Conservation (phyloP, 2,797 vertebrate genomes). For the Protonibea diacanthus region DNA sequence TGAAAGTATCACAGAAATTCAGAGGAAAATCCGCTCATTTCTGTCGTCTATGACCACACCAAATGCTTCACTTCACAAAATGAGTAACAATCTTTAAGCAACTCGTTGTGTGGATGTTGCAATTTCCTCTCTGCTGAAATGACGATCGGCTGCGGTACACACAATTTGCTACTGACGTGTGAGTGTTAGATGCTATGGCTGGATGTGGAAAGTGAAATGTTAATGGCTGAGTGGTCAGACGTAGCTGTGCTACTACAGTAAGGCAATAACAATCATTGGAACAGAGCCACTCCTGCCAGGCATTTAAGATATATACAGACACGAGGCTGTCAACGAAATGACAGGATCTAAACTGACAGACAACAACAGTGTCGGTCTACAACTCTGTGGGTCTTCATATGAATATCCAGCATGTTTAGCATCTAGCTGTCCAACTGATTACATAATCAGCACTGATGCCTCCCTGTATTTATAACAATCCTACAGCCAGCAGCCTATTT, state of each 20-base stretch:
- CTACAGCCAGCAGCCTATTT: constrained; percentile 37
- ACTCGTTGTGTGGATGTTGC: background rate
- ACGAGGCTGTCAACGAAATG: background rate
- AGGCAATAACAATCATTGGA: constrained; percentile 30
- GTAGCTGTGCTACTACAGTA: background rate
- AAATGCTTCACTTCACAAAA: constrained; percentile 38
- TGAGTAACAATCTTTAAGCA: constrained; percentile 35
- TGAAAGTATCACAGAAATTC: background rate
- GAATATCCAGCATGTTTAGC: constrained; percentile 39
- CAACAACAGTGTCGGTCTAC: constrained; percentile 6
- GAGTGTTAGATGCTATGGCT: constrained; percentile 18
- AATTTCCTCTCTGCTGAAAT: constrained; percentile 41
- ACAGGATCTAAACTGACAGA: background rate
- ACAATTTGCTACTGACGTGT: constrained; percentile 9
- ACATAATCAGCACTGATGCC: constrained; percentile 51
- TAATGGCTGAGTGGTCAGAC: constrained; percentile 46
- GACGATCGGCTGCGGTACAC: background rate
- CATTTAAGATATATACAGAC: background rate
- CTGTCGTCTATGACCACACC: constrained; percentile 1
- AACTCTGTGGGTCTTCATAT: constrained; percentile 28
- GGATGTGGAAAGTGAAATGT: constrained; percentile 28
- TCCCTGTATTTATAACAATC: constrained; percentile 52
- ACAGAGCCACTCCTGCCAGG: background rate
- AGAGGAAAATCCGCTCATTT: background rate
- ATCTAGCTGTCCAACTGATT: constrained; percentile 39